Evolutionary conservation across 2,797 vertebrate genomes (phyloP), one percentile per base, ranked within the genome.

Genomic region (Sebastes paucispinis): DNA sequence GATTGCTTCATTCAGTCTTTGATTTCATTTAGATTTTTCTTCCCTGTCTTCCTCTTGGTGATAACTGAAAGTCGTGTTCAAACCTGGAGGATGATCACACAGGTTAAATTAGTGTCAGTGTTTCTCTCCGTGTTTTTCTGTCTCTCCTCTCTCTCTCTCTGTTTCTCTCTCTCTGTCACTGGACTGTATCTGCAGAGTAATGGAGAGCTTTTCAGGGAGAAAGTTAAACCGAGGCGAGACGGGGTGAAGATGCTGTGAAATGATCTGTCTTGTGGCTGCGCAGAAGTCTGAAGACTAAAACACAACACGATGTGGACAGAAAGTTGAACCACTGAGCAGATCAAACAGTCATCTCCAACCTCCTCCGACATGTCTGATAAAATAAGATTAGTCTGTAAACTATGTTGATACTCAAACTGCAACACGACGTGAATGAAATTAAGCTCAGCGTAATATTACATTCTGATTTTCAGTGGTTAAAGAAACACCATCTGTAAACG

Each of bases 161-260:
- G 6, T 24, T 5, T 16, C 14, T 47, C 60, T 24, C 18, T 29
- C 31, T 27, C 31, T 65, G 16, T 75, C 76, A 71, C 60, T 62
- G 59, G 36, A 54, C 67, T 62, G 39, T 6, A 34, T 64, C 67
- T 69, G 79, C 79, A 52, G 60, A 62, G 54, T 55, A 60, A 69
- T 60, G 50, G 63, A 73, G 71, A 69, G 50, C 22, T 69, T 75
- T 76, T 55, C 16, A 25, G 50, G 36, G 31, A 72, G 58, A 72
- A 27, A 52, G 18, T 52, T n/a, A 52, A 52, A 52, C 50, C 3
- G 75, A 27, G 68, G 32, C 12, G 50, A 36, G 34, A 9, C 4
- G 25, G 3, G 3, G 72, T 66, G 63, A 63, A 72, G 68, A 50
- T 39, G 57, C 74, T 69, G 72, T 75, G 58, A 77, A 65, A 80